These are phyloP conservation scores for Reticulitermes lucifugus DNA, from an alignment of 2,888 invertebrate genomes.

Conservation along the genomic window DNA sequence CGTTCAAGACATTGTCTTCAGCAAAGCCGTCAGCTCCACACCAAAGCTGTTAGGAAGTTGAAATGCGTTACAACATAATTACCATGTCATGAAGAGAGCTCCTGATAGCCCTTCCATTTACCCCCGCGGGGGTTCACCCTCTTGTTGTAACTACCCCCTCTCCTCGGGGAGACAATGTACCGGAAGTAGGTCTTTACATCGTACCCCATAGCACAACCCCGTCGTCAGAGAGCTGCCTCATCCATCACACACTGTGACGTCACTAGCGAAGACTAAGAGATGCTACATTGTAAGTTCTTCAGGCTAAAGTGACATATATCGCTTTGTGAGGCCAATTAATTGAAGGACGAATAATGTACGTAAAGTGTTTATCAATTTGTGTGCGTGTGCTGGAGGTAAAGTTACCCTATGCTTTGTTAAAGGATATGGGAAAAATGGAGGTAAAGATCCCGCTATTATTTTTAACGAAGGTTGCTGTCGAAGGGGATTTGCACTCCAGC, in stretches of 20 bases:
- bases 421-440: too few relatives aligned
- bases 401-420: too few relatives aligned
- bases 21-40: slow-evolving; percentile 28
- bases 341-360: too few relatives aligned
- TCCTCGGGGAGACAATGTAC: slow-evolving; percentile 44
- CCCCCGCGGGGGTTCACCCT: slow-evolving; percentile 6
- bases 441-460: too few relatives aligned
- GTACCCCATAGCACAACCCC: slow-evolving; percentile 12
- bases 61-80: slow-evolving; percentile 47
- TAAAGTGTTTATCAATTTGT: too few relatives aligned
- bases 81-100: slow-evolving; percentile 41
- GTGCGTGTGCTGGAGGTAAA: too few relatives aligned
- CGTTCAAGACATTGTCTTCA: not conserved
- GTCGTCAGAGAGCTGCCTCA: slow-evolving; percentile 32
- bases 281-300: not conserved
- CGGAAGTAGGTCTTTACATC: slow-evolving; percentile 47
- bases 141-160: slow-evolving; percentile 23
- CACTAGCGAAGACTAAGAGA: slow-evolving; percentile 32
- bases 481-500: too few relatives aligned
- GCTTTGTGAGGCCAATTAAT: not conserved
- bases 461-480: too few relatives aligned
- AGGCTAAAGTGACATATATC: not conserved
- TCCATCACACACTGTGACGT: slow-evolving; percentile 47
- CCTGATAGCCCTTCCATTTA: slow-evolving; percentile 26
- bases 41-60: slow-evolving; percentile 28